Percentiles rank a stretch among this genome's conserved stretches.
These are phyloP conservation scores for Pseudomyrmex sp. DNA, from an alignment of 1,140 invertebrate genomes.

Conservation along the genomic window DNA sequence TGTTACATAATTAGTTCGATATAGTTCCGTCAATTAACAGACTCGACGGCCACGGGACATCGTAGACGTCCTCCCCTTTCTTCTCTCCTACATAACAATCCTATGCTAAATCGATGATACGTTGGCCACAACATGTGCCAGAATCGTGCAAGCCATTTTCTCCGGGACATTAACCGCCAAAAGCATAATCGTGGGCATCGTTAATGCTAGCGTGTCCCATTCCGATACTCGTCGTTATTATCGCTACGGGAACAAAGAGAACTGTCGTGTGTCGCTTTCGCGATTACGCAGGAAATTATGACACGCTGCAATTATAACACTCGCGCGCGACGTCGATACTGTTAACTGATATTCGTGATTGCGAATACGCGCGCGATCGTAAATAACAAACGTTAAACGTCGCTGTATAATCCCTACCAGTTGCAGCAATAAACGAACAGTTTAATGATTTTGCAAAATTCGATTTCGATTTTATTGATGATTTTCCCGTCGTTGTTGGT, in stretches of 20 bases:
- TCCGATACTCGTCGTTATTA: constrained; percentile 13
- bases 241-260: constrained; percentile 43
- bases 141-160: constrained; percentile 51
- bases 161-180: constrained; percentile 47
- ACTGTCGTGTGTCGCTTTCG: constrained; percentile 29
- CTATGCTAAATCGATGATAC: constrained; percentile 65
- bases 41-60: constrained; percentile 39
- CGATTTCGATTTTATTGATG: not conserved
- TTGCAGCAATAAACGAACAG: too few relatives aligned
- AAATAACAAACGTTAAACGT: constrained; percentile 17
- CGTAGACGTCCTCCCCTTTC: constrained; percentile 50
- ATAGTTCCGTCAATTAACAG: constrained; percentile 61
- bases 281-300: constrained; percentile 44
- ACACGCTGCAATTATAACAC: constrained; percentile 19
- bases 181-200: constrained; percentile 41
- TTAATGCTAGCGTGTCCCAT: constrained; percentile 35
- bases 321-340: not conserved
- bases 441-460: too few relatives aligned
- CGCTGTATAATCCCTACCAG: too few relatives aligned
- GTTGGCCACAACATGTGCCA: constrained; percentile 48
- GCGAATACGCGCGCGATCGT: too few relatives aligned
- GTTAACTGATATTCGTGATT: constrained; percentile 1
- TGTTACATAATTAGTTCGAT: constrained; percentile 65
- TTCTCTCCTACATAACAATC: constrained; percentile 47
- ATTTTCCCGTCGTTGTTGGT: not conserved